phyloP scores from a whole-genome alignment of 1,140 invertebrate genomes.

The Heliconius himera region DNA sequence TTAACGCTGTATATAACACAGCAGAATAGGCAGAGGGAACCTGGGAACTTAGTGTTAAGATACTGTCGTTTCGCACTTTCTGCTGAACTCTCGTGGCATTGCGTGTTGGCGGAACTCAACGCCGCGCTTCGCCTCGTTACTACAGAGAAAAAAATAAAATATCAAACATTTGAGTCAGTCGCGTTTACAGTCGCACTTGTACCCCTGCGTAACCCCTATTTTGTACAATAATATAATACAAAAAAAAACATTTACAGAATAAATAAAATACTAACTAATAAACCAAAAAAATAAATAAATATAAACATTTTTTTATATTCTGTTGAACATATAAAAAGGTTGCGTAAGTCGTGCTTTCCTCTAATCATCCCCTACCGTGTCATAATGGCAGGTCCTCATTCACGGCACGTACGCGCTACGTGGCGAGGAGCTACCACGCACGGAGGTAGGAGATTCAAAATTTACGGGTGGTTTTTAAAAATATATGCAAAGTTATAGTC shows the following conservation, averaged over 20 bases:
- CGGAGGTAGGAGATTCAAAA: constrained; percentile 28
- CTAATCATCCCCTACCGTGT: constrained; percentile 30
- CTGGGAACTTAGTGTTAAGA: too few relatives aligned
- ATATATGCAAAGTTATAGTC: constrained; percentile 22
- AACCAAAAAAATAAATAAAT: background rate
- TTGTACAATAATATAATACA: background rate
- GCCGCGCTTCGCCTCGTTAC: too few relatives aligned
- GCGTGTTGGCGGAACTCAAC: too few relatives aligned
- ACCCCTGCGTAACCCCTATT: too few relatives aligned
- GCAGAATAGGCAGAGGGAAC: too few relatives aligned
- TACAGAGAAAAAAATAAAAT: too few relatives aligned
- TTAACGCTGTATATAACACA: too few relatives aligned
- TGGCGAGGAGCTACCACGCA: constrained; percentile 43
- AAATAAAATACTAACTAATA: background rate
- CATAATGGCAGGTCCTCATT: constrained; percentile 38
- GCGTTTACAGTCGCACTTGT: too few relatives aligned
- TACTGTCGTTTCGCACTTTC: too few relatives aligned
- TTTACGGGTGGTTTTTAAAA: constrained; percentile 22
- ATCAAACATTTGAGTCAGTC: too few relatives aligned
- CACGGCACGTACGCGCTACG: constrained; percentile 43
- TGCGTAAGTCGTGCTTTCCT: constrained; percentile 11
- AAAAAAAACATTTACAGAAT: background rate
- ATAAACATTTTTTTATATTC: background rate
- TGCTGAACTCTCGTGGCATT: too few relatives aligned
- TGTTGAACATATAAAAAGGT: background rate